A percentile compares a stretch with the other conserved stretches of the same genome.
phyloP scores from a whole-genome alignment of 1,140 invertebrate species.

The Euwallacea similis region DNA sequence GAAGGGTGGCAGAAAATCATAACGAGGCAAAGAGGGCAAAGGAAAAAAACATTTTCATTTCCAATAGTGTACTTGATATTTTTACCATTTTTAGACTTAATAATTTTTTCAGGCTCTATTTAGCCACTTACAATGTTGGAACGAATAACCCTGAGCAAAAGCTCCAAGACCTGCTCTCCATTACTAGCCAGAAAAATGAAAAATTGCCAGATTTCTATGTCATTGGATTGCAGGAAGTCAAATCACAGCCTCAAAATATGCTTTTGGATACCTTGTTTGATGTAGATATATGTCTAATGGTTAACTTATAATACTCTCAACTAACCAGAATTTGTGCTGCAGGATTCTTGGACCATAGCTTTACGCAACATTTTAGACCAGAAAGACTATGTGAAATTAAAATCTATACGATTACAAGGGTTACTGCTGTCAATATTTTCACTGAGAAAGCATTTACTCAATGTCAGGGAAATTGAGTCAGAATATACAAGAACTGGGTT shows the following conservation, averaged over 20 bases:
- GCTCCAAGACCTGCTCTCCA: conserved; percentile 68
- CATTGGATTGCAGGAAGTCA: conserved; percentile 88
- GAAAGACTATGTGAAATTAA: conserved; percentile 76
- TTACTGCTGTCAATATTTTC: conserved; percentile 76
- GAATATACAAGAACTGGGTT: conserved; percentile 86
- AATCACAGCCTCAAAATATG: conserved; percentile 83
- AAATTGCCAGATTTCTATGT: conserved; percentile 80
- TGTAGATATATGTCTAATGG: conserved; percentile 7
- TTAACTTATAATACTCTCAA: not conserved
- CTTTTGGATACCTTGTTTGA: conserved; percentile 78
- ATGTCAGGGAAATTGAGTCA: conserved; percentile 80
- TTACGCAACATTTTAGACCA: conserved; percentile 70
- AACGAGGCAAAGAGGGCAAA: too few relatives aligned
- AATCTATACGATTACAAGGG: conserved; percentile 76
- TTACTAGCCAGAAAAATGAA: conserved; percentile 60
- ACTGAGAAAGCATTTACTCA: conserved; percentile 74
- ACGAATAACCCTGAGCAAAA: conserved; percentile 69
- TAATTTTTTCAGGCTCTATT: conserved; percentile 64
- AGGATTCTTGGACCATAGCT: conserved; percentile 79
- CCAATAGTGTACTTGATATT: too few relatives aligned
- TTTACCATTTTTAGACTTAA: too few relatives aligned
- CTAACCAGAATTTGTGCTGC: not conserved
- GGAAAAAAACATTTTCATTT: too few relatives aligned
- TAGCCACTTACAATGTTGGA: conserved; percentile 85
- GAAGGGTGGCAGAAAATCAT: too few relatives aligned